These are phyloP conservation scores for Cottus gobio DNA, from an alignment of 2,113 vertebrate genomes.

Conservation along the genomic window DNA sequence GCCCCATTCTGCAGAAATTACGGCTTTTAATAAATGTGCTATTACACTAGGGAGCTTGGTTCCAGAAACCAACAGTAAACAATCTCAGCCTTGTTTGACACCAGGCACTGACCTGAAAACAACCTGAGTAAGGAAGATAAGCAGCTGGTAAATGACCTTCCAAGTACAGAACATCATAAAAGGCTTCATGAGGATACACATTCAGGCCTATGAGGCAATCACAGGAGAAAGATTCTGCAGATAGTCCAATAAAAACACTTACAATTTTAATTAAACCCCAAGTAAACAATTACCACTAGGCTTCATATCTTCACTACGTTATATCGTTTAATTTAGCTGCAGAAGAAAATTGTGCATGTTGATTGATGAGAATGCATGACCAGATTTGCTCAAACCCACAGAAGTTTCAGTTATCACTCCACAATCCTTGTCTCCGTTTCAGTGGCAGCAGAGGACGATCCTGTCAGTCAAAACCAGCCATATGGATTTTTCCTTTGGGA, in stretches of 20 bases:
- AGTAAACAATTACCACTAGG: neutral
- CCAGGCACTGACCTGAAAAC: slow-evolving; percentile 10
- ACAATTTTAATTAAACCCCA: neutral
- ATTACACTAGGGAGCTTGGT: slow-evolving; percentile 6
- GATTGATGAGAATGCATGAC: slow-evolving; percentile 14
- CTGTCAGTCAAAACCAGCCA: slow-evolving; percentile 13
- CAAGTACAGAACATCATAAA: neutral
- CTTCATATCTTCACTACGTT: neutral
- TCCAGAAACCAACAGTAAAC: slow-evolving; percentile 2
- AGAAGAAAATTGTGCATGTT: neutral
- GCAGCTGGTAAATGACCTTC: slow-evolving; percentile 35
- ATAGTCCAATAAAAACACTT: neutral
- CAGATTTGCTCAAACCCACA: slow-evolving; percentile 29
- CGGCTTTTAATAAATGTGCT: neutral
- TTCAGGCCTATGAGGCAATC: neutral
- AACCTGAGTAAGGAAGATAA: slow-evolving; percentile 47
- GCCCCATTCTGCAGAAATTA: neutral
- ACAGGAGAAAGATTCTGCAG: neutral
- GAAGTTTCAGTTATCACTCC: slow-evolving; percentile 34
- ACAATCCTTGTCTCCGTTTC: slow-evolving; percentile 24
- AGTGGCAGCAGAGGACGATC: slow-evolving; percentile 24
- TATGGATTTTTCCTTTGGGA: slow-evolving; percentile 9
- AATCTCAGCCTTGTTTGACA: slow-evolving; percentile 26
- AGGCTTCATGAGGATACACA: neutral
- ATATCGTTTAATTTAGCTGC: slow-evolving; percentile 15